These are phyloP conservation scores for Nebria salina DNA, from an alignment of 2,888 invertebrate genomes.

Conservation along the genomic window DNA sequence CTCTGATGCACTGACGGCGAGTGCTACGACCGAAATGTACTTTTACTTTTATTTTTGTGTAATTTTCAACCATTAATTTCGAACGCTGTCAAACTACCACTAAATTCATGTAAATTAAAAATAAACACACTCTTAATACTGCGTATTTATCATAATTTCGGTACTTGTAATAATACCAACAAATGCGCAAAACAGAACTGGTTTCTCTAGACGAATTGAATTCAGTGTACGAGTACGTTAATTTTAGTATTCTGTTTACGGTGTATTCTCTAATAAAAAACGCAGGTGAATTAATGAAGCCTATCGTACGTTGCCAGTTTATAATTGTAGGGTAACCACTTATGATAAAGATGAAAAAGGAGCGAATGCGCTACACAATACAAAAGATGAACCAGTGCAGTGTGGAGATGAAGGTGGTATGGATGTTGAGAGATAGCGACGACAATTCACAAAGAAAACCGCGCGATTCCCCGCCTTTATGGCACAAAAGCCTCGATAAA, in stretches of 20 bases:
- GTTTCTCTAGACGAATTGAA: too few species aligned
- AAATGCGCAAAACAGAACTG: too few species aligned
- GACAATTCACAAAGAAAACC: conserved; percentile 1
- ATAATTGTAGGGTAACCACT: neutral
- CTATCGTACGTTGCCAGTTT: neutral
- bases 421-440: neutral
- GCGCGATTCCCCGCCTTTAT: neutral
- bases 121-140: neutral
- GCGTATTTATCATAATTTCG: too few species aligned
- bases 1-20: neutral
- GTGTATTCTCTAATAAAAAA: neutral
- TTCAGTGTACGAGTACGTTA: too few species aligned
- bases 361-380: neutral
- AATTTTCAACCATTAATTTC: neutral
- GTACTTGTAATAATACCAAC: too few species aligned
- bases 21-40: neutral
- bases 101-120: neutral
- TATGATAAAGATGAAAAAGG: neutral
- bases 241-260: neutral
- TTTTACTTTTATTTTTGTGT: neutral
- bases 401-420: neutral
- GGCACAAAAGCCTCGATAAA: neutral
- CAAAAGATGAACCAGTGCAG: neutral
- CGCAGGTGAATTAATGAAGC: neutral
- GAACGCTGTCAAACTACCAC: neutral